A percentile compares a stretch with the other conserved stretches of the same genome.
phyloP scores from a whole-genome alignment of 2,113 vertebrate species.

The Zosterops borbonicus region DNA sequence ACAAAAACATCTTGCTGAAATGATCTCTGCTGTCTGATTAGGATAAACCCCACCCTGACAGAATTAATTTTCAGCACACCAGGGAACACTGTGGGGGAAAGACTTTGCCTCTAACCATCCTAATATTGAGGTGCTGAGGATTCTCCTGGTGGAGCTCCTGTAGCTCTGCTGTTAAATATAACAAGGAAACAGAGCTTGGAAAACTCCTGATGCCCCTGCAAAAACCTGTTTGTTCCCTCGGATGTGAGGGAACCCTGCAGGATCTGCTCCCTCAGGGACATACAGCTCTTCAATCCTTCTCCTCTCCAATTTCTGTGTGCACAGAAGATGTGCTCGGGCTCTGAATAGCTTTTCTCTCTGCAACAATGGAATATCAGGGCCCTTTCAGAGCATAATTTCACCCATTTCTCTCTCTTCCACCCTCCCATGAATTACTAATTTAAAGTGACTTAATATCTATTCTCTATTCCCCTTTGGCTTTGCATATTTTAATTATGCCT shows the following conservation, averaged over 20 bases:
- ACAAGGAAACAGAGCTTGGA: background rate
- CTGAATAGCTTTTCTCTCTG: slow-evolving; percentile 31
- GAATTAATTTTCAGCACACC: background rate
- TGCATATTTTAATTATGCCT: slow-evolving; percentile 56
- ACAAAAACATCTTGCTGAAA: background rate
- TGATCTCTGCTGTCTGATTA: background rate
- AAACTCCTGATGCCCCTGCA: background rate
- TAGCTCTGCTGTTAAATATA: background rate
- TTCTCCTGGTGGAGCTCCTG: background rate
- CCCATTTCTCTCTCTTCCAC: background rate
- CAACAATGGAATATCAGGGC: slow-evolving; percentile 4
- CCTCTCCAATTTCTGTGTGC: background rate
- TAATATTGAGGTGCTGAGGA: background rate
- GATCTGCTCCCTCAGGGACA: accelerated
- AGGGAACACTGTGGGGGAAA: background rate
- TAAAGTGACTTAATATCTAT: slow-evolving; percentile 37
- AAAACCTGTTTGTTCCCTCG: background rate
- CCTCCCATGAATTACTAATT: slow-evolving; percentile 42
- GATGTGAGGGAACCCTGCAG: background rate
- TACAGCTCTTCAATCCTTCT: background rate
- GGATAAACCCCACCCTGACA: background rate
- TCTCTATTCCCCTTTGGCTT: slow-evolving; percentile 49
- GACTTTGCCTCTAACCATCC: background rate
- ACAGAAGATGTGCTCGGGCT: background rate
- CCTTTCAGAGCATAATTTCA: slow-evolving; percentile 38